A percentile compares a stretch with the other conserved stretches of the same genome.
Conservation (phyloP, 2,113 vertebrate species). For the Carassius gibelio region DNA sequence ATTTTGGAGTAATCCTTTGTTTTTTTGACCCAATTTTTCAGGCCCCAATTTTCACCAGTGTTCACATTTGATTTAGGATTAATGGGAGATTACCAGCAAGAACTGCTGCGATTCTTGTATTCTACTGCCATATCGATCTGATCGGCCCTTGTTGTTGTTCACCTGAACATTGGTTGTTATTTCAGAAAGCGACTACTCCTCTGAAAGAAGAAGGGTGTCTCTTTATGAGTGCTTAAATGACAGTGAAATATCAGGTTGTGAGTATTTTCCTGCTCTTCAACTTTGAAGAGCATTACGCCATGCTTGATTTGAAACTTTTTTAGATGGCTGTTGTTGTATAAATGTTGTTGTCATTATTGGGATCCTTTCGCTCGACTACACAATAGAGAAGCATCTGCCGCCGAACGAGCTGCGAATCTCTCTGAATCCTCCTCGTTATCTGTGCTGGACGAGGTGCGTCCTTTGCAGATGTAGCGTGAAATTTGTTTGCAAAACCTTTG, state of each 20-base stretch:
- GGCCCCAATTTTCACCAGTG: constrained; percentile 26
- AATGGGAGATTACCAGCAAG: neutral
- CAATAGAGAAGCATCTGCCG: constrained; percentile 57
- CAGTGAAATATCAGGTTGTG: constrained; percentile 21
- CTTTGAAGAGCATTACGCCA: constrained; percentile 45
- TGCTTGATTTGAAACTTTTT: constrained; percentile 47
- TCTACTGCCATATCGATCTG: neutral
- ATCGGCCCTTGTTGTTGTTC: neutral
- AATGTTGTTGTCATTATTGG: constrained; percentile 46
- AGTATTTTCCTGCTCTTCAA: constrained; percentile 15
- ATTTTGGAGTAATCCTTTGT: constrained; percentile 46
- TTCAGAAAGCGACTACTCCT: constrained; percentile 16
- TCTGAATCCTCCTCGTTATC: constrained; percentile 53
- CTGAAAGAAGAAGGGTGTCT: neutral
- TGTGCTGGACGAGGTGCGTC: constrained; percentile 51
- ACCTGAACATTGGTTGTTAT: neutral
- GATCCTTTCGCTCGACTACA: constrained; percentile 48
- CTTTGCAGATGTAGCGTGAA: constrained; percentile 57
- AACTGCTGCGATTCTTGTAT: neutral
- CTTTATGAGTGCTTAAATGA: constrained; percentile 41
- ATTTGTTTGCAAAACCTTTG: constrained; percentile 58
- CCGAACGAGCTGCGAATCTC: neutral
- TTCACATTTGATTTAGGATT: constrained; percentile 26
- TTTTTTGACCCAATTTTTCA: constrained; percentile 45
- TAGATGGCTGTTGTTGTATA: constrained; percentile 50